Conservation (phyloP, 1,140 invertebrate genomes). For the Pentalonia nigronervosa region DNA sequence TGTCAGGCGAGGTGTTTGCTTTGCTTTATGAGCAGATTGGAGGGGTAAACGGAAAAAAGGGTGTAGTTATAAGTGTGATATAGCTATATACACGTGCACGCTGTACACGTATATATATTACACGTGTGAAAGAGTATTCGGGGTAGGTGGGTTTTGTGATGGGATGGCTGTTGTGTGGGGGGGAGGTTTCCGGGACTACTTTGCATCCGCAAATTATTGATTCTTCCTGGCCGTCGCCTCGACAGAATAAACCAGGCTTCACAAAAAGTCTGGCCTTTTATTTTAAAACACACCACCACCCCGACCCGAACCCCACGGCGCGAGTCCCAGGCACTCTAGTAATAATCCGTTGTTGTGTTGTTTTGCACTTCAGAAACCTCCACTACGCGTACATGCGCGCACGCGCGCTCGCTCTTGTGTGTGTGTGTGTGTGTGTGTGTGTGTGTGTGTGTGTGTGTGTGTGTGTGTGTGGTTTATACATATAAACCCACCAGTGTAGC, state of each 20-base stretch:
- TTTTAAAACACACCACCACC: conserved; percentile 47
- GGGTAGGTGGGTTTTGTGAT: conserved; percentile 10
- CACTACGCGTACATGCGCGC: not conserved
- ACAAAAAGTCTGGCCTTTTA: conserved; percentile 47
- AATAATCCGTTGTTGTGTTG: conserved; percentile 34
- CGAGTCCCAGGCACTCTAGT: not conserved
- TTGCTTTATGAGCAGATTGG: not conserved
- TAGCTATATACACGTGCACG: not conserved
- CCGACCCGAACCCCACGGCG: not conserved
- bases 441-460: not conserved
- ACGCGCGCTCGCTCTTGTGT: no score
- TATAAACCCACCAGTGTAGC: conserved; percentile 4
- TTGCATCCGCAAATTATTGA: conserved; percentile 58
- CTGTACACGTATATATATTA: not conserved
- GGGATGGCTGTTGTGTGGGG: not conserved
- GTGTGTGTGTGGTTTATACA: not conserved
- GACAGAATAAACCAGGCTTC: conserved; percentile 24
- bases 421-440: not conserved
- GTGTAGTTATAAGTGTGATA: conserved; percentile 25
- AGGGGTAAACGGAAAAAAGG: not conserved
- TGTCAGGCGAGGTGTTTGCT: conserved; percentile 40
- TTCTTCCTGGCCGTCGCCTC: conserved; percentile 57
- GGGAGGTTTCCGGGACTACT: conserved; percentile 34
- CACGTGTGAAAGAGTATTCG: conserved; percentile 6
- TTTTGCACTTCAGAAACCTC: conserved; percentile 50